These are phyloP conservation scores for Hucho hucho DNA, from an alignment of 2,113 vertebrate genomes.

Conservation along the genomic window DNA sequence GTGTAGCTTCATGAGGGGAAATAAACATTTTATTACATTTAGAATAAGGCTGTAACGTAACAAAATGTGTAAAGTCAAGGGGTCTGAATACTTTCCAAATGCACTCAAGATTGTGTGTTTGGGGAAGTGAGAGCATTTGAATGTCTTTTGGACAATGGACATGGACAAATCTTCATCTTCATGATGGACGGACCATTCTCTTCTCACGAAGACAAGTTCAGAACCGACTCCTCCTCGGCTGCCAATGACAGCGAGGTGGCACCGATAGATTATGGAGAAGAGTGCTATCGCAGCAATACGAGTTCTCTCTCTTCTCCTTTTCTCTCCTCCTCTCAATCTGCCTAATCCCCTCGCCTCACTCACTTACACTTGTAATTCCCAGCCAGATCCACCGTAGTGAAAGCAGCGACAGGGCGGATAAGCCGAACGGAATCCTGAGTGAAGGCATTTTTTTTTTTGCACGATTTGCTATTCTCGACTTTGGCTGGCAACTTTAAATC, in stretches of 20 bases:
- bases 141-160: conserved; percentile 1
- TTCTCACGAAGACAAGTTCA: neutral
- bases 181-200: neutral
- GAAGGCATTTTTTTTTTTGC: conserved; percentile 55
- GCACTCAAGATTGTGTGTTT: neutral
- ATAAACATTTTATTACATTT: no score
- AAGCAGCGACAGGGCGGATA: conserved; percentile 68
- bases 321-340: conserved; percentile 26
- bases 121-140: neutral
- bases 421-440: conserved; percentile 61
- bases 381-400: conserved; percentile 63
- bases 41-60: no score
- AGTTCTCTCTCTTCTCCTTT: neutral
- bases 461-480: conserved; percentile 35
- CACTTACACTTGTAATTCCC: conserved; percentile 75
- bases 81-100: no score
- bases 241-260: neutral
- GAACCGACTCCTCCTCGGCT: neutral
- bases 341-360: conserved; percentile 70
- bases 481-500: conserved; percentile 30
- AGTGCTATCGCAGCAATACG: neutral
- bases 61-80: no score
- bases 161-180: neutral
- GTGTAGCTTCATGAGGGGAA: no score
- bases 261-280: neutral